Base-by-base conservation (phyloP, 2,888 invertebrate species). In the Zaprionus lineosus region DNA sequence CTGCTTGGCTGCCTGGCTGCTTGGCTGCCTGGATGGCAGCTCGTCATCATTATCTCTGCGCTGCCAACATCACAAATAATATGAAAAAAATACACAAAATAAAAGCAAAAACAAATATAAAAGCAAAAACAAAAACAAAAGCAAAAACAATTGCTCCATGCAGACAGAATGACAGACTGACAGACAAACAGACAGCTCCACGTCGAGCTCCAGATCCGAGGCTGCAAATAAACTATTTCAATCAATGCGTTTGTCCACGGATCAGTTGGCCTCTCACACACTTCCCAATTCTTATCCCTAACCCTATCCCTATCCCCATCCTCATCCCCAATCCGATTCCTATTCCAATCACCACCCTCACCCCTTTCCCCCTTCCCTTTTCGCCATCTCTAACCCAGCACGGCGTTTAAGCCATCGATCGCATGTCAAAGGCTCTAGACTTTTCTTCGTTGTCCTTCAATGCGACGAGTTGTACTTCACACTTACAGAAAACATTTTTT, bases 191-290 rank as follows among this genome's bases (percentile, higher is more conserved):
- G 51, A 56, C 66, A 58, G 58, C 33, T 53, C 14, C 64, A 56
- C 28, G 47, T 48, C 48, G 51, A 44, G 60, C 70, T 53, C 29
- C 70, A 52, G 57, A 53, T 69, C n/a, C 59, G 65, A 46, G 57
- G 58, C 83, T 74, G 81, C 81, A 81, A 84, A 84, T 82, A 82
- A 78, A 82, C 84, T 82, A 82, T 82, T 84, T 82, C 78, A 84
- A 82, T 81, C 78, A 81, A 78, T 83, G 76, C 74, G 47, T 57
- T 66, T 58, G 72, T 64, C 67, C 73, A 50, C 41, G 44, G 51
- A 64, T 60, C 68, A 57, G 46, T 74, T 69, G 48, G 5, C 34
- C 33, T n/a, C 15, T 26, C 26, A 18, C 8, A 11, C 2, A 7
- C 11, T 31, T 19, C 9, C 11, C 2, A 8, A 15, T 14, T 9